Evolutionary conservation across 2,888 invertebrate species (phyloP).

Genomic region (Apeira syringaria): DNA sequence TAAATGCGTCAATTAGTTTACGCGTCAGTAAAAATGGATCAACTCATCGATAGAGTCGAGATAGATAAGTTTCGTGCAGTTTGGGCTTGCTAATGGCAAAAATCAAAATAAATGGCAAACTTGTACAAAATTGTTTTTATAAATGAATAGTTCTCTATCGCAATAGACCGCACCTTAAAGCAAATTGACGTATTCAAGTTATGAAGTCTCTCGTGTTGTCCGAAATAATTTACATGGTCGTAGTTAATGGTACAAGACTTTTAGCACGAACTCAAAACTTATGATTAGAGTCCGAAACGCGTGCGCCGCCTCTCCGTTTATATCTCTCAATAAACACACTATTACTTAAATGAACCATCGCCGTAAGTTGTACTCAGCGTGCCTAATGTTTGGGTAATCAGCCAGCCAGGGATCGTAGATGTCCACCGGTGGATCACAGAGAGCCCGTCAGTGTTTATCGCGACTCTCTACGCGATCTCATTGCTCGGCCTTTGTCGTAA

Average conservation of each 20-base stretch:
- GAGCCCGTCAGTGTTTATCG: no score
- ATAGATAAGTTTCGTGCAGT: slow-evolving; percentile 1
- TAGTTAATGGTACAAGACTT: neutral
- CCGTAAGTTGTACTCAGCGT: slow-evolving; percentile 1
- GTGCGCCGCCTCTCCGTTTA: slow-evolving; percentile 16
- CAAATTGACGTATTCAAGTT: slow-evolving; percentile 1
- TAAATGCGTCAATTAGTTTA: no score
- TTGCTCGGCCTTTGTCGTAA: no score
- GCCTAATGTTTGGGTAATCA: neutral
- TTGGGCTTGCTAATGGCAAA: slow-evolving; percentile 8
- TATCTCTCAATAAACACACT: neutral
- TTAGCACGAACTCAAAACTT: neutral
- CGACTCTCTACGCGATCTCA: no score
- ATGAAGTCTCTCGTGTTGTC: slow-evolving; percentile 3
- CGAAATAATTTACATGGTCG: slow-evolving; percentile 5
- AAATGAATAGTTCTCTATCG: neutral
- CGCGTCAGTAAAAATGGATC: neutral
- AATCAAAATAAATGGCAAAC: neutral
- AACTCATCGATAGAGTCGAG: neutral
- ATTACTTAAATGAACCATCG: slow-evolving; percentile 1
- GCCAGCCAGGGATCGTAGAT: neutral
- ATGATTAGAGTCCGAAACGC: slow-evolving; percentile 19
- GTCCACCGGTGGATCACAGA: no score
- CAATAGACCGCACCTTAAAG: neutral
- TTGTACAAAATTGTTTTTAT: neutral